Percentiles rank a stretch among this genome's conserved stretches.
These are phyloP conservation scores for Lasioglossum baleicum DNA, from an alignment of 1,140 invertebrate genomes.

Conservation along the genomic window DNA sequence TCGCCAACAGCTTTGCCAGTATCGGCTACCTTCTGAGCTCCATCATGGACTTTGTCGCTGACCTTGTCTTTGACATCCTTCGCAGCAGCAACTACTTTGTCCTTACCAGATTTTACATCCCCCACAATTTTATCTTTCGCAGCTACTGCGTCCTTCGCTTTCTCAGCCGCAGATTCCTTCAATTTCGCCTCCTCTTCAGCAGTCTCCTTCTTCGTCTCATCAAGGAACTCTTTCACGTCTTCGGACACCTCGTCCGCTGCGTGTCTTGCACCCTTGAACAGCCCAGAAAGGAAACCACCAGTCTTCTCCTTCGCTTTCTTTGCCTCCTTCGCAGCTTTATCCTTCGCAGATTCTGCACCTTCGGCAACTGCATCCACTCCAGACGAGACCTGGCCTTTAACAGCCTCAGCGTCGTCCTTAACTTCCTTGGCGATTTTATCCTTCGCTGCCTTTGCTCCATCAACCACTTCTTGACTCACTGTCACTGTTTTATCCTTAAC, in stretches of 20 bases:
- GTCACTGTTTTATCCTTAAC: conserved; percentile 30
- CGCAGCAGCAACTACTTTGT: neutral
- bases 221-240: conserved; percentile 70
- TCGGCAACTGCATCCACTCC: conserved; percentile 31
- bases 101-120: neutral
- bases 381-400: conserved; percentile 29
- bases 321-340: conserved; percentile 35
- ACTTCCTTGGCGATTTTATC: conserved; percentile 43
- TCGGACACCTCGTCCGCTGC: conserved; percentile 70
- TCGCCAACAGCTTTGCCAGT: neutral
- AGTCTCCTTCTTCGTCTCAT: conserved; percentile 66
- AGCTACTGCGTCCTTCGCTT: neutral
- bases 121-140: neutral
- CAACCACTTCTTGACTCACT: neutral
- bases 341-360: conserved; percentile 13
- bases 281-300: conserved; percentile 52
- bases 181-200: conserved; percentile 48
- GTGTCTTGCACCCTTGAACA: conserved; percentile 63
- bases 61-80: conserved; percentile 36
- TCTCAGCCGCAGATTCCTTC: conserved; percentile 12
- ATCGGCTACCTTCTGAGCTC: conserved; percentile 5
- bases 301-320: conserved; percentile 56
- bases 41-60: neutral
- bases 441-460: conserved; percentile 29
- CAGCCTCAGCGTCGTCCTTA: conserved; percentile 23